Evolutionary conservation across 2,888 invertebrate genomes (phyloP), one percentile per base, ranked within the genome.

Genomic region (Chaetoderma sp.): DNA sequence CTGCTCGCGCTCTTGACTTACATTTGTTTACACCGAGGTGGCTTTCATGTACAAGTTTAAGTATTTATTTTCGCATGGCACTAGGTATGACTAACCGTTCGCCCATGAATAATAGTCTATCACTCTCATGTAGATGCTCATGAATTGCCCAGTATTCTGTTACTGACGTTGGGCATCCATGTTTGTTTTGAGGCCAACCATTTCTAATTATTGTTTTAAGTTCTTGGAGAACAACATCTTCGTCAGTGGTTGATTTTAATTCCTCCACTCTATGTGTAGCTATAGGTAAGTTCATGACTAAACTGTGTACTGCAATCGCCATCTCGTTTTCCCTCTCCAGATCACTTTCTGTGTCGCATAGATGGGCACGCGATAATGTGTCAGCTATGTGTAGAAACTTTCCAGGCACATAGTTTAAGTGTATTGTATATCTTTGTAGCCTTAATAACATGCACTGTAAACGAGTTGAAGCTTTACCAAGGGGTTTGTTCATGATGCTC

Each of bases 301-400:
- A n/a, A n/a, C n/a, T n/a, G n/a, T n/a, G n/a, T n/a, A n/a, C n/a
- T n/a, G n/a, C n/a, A n/a, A n/a, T n/a, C n/a, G n/a, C n/a, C n/a
- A n/a, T n/a, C n/a, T n/a, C n/a, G n/a, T n/a, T n/a, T n/a, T n/a
- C n/a, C n/a, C n/a, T n/a, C n/a, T n/a, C n/a, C n/a, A n/a, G n/a
- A n/a, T n/a, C n/a, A n/a, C n/a, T n/a, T n/a, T n/a, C n/a, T n/a
- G 25, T 8, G 28, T 6, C 6, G 8, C 50, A 8, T 23, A 67
- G 28, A 33, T 63, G 50, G 2, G 72, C 67, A 42, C 71, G 55
- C 6, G 66, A 72, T 16, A 75, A 65, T 5, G 66, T 63, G 50
- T 75, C 71, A 18, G 75, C 74, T 10, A 76, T 44, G 52, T 60
- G 49, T 60, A 76, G 58, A 10, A 60, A 23, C 42, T 65, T 72